Percentiles rank a stretch among this genome's conserved stretches.
phyloP scores from a whole-genome alignment of 2,888 invertebrate genomes.

The Eucera pruinosa region DNA sequence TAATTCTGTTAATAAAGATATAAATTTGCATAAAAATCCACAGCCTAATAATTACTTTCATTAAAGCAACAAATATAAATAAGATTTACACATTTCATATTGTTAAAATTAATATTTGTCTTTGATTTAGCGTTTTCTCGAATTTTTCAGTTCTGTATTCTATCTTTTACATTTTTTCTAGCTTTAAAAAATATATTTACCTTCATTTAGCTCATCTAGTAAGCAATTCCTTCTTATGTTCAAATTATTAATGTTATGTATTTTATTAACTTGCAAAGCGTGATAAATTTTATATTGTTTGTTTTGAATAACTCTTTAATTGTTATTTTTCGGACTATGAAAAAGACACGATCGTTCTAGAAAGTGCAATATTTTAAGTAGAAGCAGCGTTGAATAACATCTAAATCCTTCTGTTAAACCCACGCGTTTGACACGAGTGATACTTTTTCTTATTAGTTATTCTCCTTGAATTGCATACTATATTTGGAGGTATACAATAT shows the following conservation, averaged over 20 bases:
- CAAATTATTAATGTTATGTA: slow-evolving; percentile 17
- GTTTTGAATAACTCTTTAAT: slow-evolving; percentile 7
- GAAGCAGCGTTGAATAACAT: slow-evolving; percentile 19
- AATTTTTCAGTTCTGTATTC: background rate
- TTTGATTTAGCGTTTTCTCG: background rate
- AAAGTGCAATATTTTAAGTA: slow-evolving; percentile 36
- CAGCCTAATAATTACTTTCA: no score
- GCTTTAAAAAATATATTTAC: background rate
- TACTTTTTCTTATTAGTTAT: slow-evolving; percentile 21
- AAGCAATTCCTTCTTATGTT: background rate
- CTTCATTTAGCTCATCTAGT: slow-evolving; percentile 26
- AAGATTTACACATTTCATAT: background rate
- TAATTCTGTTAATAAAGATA: no score
- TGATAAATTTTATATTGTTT: background rate
- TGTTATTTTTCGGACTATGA: background rate
- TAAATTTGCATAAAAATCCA: no score
- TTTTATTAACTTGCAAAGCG: slow-evolving; percentile 14
- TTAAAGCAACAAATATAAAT: background rate
- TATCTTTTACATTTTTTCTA: background rate
- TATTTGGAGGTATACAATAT: slow-evolving; percentile 22
- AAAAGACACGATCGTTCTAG: background rate
- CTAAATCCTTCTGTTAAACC: slow-evolving; percentile 24
- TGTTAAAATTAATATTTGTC: background rate
- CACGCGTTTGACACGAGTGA: slow-evolving; percentile 5
- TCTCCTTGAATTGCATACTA: slow-evolving; percentile 23